Evolutionary conservation across 2,113 vertebrate genomes (phyloP), one percentile per base, ranked within the genome.

Genomic region (Cervus canadensis): DNA sequence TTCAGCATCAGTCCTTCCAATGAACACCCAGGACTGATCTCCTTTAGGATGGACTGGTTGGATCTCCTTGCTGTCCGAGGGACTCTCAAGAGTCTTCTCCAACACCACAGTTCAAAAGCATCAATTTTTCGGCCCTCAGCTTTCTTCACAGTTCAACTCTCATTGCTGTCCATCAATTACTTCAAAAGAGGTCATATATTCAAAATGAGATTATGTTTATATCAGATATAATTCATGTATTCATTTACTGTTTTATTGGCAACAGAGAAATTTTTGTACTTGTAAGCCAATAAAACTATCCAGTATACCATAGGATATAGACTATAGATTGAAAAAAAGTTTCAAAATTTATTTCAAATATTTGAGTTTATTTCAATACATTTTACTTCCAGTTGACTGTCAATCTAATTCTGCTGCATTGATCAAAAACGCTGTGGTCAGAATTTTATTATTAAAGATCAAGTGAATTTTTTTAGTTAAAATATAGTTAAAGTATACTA

Each of bases 221-320:
- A 94, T 95, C 36, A 91, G 10, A 52, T 0, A 64, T 94, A 54
- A 71, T 96, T 85, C 86, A 97, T 97, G 96, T 57, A 90, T 95
- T 95, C 71, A 90, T 5, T 91, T 91, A 85, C 21, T 89, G 33
- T 81, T 36, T 62, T 40, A 11, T 62, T 10, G 19, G 0, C 17
- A 36, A 93, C 7, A 87, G 23, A 81, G 1, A 57, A 15, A 13
- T 25, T 43, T 92, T 71, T 33, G 15, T 23, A 86, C 7, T 57
- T 54, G 3, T 17, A 71, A 89, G 16, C 25, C 12, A 36, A 45
- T 7, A 76, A 93, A 87, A 67, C 12, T 78, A 7, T 21, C n/a
- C 0, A 84, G 30, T 48, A 19, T 52, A n/a, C 8, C 13, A 26
- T 30, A 92, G 6, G 8, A 52, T 78, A 26, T 10, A 60, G 7